phyloP scores from a whole-genome alignment of 2,113 vertebrate species.

The Apodemus speciosus region DNA sequence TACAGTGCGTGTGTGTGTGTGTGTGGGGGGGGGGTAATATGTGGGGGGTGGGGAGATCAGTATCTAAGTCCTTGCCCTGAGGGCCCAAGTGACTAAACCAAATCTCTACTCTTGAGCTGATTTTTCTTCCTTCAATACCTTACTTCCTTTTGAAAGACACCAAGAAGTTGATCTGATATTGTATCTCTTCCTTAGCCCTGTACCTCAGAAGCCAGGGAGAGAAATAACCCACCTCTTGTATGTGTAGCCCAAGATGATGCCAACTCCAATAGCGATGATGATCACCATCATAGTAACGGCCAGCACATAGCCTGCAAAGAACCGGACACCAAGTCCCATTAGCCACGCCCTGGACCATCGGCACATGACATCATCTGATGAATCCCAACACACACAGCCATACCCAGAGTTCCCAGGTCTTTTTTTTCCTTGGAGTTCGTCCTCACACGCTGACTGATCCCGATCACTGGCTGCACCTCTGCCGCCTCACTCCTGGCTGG shows the following conservation, averaged over 20 bases:
- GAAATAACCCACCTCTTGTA: conserved; percentile 86
- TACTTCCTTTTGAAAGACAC: conserved; percentile 29
- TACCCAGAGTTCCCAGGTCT: conserved; percentile 93
- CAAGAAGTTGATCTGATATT: not conserved
- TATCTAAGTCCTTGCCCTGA: not conserved
- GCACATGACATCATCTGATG: not conserved
- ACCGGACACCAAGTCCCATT: conserved; percentile 53
- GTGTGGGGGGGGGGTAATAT: not conserved
- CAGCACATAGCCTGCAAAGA: conserved; percentile 89
- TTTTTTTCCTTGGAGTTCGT: conserved; percentile 92
- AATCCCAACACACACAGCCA: conserved; percentile 22
- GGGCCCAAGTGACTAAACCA: conserved; percentile 18
- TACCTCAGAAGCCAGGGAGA: not conserved
- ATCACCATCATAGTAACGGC: conserved; percentile 93
- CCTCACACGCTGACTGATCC: conserved; percentile 92
- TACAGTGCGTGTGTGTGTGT: not conserved
- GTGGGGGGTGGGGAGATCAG: not conserved
- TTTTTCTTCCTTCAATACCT: conserved; percentile 8
- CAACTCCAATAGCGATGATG: conserved; percentile 91
- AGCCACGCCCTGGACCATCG: conserved; percentile 38
- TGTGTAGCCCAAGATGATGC: conserved; percentile 94
- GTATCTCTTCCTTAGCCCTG: not conserved
- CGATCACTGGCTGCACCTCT: conserved; percentile 89
- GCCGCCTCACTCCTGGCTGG: conserved; percentile 84
- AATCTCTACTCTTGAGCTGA: not conserved